Evolutionary conservation across 2,888 invertebrate species (phyloP).

Genomic region (Hirtodrosophila histrioides): DNA sequence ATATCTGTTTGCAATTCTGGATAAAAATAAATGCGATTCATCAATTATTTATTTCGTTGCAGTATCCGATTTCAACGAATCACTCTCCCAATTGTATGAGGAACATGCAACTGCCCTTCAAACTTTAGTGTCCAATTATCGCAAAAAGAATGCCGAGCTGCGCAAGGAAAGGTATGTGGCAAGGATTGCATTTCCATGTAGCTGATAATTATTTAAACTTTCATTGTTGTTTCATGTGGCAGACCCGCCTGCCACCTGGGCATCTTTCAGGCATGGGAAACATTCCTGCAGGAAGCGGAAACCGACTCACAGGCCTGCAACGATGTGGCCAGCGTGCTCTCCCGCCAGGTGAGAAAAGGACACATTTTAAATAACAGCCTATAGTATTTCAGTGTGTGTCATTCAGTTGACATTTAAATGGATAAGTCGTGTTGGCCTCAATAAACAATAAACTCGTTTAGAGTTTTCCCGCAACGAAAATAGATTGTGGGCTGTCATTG

Average conservation of each 20-base stretch:
- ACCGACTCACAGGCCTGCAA: constrained; percentile 94
- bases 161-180: constrained; percentile 90
- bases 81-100: constrained; percentile 94
- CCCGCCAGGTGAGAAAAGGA: constrained; percentile 86
- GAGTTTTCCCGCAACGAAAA: constrained; percentile 17
- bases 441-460: not conserved
- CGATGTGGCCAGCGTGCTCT: constrained; percentile 92
- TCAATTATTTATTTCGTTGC: constrained; percentile 60
- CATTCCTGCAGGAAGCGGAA: constrained; percentile 94
- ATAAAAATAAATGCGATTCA: too few relatives aligned
- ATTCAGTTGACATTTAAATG: constrained; percentile 49
- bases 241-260: constrained; percentile 92
- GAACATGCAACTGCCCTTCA: constrained; percentile 95
- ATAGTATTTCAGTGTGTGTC: not conserved
- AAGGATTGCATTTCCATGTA: constrained; percentile 64
- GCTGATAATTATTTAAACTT: constrained; percentile 7
- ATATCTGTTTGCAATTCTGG: too few relatives aligned
- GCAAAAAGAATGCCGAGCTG: constrained; percentile 93
- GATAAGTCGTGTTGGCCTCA: constrained; percentile 48
- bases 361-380: too few relatives aligned
- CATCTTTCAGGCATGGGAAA: constrained; percentile 95
- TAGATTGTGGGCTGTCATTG: constrained; percentile 30
- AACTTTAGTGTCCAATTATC: constrained; percentile 92
- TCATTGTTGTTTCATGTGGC: constrained; percentile 42
- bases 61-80: constrained; percentile 96